These are phyloP conservation scores for Pediacus dermestoides DNA, from an alignment of 2,888 invertebrate species.

Conservation along the genomic window DNA sequence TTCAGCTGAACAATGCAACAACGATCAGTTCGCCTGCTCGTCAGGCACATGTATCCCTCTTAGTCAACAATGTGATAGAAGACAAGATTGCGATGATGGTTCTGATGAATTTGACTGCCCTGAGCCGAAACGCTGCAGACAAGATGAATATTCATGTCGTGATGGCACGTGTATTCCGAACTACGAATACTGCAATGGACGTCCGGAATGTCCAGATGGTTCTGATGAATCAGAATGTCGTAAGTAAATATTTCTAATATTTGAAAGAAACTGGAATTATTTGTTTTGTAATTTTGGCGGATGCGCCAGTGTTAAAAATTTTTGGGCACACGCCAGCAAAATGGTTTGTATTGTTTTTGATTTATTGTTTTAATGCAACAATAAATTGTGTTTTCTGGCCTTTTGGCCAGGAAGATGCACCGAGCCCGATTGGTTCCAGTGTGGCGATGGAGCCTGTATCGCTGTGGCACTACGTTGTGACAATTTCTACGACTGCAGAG, in stretches of 20 bases:
- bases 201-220: slow-evolving; percentile 56
- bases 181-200: slow-evolving; percentile 54
- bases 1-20: slow-evolving; percentile 52
- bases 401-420: slow-evolving; percentile 45
- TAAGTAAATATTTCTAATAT: no score
- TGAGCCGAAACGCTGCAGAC: slow-evolving; percentile 45
- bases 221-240: slow-evolving; percentile 66
- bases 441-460: slow-evolving; percentile 72
- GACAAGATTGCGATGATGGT: slow-evolving; percentile 57
- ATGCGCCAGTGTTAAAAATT: no score
- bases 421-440: slow-evolving; percentile 54
- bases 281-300: no score
- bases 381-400: slow-evolving; percentile 1
- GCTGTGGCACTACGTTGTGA: slow-evolving; percentile 76
- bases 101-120: slow-evolving; percentile 57
- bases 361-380: slow-evolving; percentile 5
- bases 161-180: slow-evolving; percentile 59
- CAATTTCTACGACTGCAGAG: slow-evolving; percentile 85
- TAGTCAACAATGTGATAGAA: slow-evolving; percentile 57
- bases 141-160: slow-evolving; percentile 59
- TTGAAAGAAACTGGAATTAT: no score
- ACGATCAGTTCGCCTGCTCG: slow-evolving; percentile 66
- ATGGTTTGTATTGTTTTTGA: no score
- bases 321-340: no score
- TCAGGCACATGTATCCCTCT: slow-evolving; percentile 55